Base-by-base conservation (phyloP, 2,113 vertebrate species). In the Istiophorus platypterus region DNA sequence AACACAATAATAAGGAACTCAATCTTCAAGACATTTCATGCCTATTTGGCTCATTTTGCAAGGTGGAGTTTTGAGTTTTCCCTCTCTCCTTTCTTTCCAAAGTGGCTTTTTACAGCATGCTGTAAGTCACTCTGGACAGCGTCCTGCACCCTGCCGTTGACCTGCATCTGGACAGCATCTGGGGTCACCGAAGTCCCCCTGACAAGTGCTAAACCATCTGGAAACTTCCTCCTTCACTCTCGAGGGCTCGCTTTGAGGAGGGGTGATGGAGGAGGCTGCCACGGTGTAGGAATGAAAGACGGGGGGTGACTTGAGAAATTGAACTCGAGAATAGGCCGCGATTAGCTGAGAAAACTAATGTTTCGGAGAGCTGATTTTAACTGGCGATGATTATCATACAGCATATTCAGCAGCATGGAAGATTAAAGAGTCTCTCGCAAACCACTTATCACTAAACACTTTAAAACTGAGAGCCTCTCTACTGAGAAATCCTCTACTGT, bases 111-210 rank as follows among this genome's bases (percentile, higher is more conserved):
- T 91, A 93, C 81, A 68, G 70, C 72, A 10, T 29, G 91, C 72
- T 83, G 90, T 95, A 95, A 95, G 90, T 95, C 94, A 95, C 83
- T 77, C n/a, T 13, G 74, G 89, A 92, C 89, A 90, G 88, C 86
- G 57, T 45, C 63, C 81, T 77, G 80, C 85, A 92, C 93, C 86
- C 80, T 12, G 22, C 51, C 64, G 72, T 57, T 94, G 93, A 94
- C 92, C 94, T 87, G 92, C 94, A 95, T 95, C 95, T 95, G 95
- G 94, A 93, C 85, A 92, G 76, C 93, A 95, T 94, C 93, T 95
- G 95, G 86, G 90, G 93, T 94, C 90, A 82, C 77, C 8, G 15
- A 47, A 79, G 91, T 92, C 90, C 89, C 51, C 64, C 85, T 72
- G 91, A 92, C 89, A 94, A 94, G 94, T 91, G 91, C 85, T 80